Percentiles rank a stretch among this genome's conserved stretches.
Evolutionary conservation across 1,140 invertebrate genomes (phyloP).

Genomic region (Lanistes nyassanus): DNA sequence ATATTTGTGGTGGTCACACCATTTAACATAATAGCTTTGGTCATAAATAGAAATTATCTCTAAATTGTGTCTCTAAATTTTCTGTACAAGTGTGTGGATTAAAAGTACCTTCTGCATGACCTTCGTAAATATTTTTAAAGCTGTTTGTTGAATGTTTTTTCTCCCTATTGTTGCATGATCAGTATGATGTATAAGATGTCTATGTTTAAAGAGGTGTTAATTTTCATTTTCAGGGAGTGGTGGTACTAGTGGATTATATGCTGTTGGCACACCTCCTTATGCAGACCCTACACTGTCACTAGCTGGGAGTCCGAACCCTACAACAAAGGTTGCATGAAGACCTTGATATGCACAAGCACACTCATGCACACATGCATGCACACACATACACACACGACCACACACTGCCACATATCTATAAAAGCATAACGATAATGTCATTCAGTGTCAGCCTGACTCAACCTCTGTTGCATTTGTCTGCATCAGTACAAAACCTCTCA

Average conservation of each 20-base stretch:
- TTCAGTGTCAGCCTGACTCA: not conserved
- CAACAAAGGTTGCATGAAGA: not conserved
- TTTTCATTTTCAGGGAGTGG: too few species aligned
- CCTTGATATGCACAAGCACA: not conserved
- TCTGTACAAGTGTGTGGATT: too few species aligned
- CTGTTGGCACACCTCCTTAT: conserved; percentile 6
- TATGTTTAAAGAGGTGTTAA: too few species aligned
- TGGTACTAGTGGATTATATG: not conserved
- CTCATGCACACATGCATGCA: not conserved
- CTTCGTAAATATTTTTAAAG: too few species aligned
- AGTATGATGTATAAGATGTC: too few species aligned
- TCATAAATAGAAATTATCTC: too few species aligned
- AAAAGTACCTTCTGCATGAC: too few species aligned
- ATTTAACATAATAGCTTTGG: too few species aligned
- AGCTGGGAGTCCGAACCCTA: not conserved
- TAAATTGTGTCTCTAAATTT: too few species aligned
- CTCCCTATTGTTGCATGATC: too few species aligned
- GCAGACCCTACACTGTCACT: not conserved
- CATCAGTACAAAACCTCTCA: not conserved
- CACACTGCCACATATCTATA: not conserved
- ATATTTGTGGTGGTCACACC: too few species aligned
- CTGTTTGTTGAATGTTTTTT: too few species aligned
- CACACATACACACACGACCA: conserved; percentile 14
- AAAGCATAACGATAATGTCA: not conserved
- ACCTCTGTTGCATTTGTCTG: not conserved